A percentile compares a stretch with the other conserved stretches of the same genome.
Conservation (phyloP, 2,888 invertebrate genomes). For the Branchipolynoe longqiensis region DNA sequence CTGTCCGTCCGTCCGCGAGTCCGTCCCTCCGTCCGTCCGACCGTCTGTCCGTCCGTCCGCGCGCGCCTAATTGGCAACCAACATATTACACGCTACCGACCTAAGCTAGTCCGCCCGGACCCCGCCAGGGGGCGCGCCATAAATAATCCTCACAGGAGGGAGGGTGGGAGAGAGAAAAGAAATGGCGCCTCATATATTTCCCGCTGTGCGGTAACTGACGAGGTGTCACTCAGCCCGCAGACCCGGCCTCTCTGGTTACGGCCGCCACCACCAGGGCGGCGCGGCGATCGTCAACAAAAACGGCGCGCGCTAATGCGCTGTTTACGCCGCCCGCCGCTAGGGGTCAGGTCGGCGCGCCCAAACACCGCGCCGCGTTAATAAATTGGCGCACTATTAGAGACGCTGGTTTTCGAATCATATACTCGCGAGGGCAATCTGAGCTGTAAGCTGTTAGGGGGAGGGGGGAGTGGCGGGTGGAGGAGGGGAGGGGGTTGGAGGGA, state of each 20-base stretch:
- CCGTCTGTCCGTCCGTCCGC: too few species aligned
- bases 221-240: background rate
- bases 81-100: background rate
- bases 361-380: background rate
- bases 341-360: background rate
- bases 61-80: conserved; percentile 17
- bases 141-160: too few species aligned
- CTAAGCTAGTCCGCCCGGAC: too few species aligned
- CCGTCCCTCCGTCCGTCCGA: too few species aligned
- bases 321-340: conserved; percentile 7
- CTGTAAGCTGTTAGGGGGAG: background rate
- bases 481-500: background rate
- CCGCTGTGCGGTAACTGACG: background rate
- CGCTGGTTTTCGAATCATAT: conserved; percentile 56
- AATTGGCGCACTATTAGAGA: conserved; percentile 32
- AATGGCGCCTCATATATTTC: background rate
- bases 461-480: conserved; percentile 1
- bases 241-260: conserved; percentile 15
- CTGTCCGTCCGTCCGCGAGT: too few species aligned
- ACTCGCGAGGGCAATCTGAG: conserved; percentile 32
- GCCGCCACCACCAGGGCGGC: conserved; percentile 41
- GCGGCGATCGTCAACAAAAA: conserved; percentile 51
- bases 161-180: too few species aligned
- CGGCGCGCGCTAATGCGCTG: conserved; percentile 33
- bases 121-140: too few species aligned